A percentile compares a stretch with the other conserved stretches of the same genome.
Evolutionary conservation across 2,113 vertebrate species (phyloP).

Genomic region (Hypocryptadius cinnamomeus): DNA sequence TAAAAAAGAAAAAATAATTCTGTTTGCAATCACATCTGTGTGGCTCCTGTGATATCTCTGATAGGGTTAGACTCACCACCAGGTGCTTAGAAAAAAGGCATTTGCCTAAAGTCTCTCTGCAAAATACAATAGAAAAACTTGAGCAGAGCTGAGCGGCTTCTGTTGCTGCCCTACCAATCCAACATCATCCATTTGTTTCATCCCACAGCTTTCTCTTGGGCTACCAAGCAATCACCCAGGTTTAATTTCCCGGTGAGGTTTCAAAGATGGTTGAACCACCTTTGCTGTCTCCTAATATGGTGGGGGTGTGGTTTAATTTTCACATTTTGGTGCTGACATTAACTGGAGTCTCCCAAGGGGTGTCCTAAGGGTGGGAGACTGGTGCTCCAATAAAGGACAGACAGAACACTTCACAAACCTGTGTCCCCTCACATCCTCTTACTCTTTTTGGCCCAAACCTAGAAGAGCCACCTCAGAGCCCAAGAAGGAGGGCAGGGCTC

Average conservation of each 20-base stretch:
- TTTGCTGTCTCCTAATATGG: neutral
- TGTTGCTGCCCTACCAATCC: neutral
- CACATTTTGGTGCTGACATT: neutral
- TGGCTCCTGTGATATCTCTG: neutral
- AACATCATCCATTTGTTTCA: neutral
- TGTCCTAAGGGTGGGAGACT: neutral
- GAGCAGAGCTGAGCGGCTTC: neutral
- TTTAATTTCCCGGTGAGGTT: neutral
- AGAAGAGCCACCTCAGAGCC: neutral
- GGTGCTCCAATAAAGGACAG: neutral
- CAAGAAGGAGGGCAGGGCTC: fast-evolving
- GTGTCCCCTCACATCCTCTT: neutral
- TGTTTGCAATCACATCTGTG: neutral
- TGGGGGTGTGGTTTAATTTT: neutral
- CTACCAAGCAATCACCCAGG: neutral
- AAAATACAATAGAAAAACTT: neutral
- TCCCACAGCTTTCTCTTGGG: neutral
- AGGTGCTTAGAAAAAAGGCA: neutral
- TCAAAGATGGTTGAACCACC: neutral
- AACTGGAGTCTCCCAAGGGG: neutral
- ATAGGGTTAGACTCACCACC: neutral
- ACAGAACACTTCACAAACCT: neutral
- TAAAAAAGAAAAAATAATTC: neutral
- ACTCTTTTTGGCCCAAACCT: neutral
- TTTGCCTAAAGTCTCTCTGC: neutral